phyloP scores from a whole-genome alignment of 2,797 vertebrate species.

The Novumbra hubbsi region DNA sequence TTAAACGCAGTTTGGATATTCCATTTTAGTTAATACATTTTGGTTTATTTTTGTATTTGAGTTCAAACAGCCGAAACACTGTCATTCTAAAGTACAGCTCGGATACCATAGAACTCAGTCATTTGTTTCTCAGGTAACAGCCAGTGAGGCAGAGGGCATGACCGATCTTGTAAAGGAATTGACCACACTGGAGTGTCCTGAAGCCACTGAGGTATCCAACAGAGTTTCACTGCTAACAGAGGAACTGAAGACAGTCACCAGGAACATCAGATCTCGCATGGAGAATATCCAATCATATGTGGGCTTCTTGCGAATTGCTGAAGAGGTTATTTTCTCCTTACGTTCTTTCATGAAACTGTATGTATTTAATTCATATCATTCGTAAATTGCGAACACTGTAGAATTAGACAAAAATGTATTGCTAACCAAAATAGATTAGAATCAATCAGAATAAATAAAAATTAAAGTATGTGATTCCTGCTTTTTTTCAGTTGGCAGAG shows the following conservation, averaged over 20 bases:
- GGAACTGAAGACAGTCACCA: slow-evolving; percentile 73
- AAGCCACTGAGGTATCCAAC: slow-evolving; percentile 61
- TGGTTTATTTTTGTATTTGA: background rate
- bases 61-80: background rate
- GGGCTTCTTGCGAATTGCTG: slow-evolving; percentile 72
- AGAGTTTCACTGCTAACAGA: slow-evolving; percentile 61
- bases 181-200: slow-evolving; percentile 60
- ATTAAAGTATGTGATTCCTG: background rate
- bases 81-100: background rate
- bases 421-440: too few species aligned
- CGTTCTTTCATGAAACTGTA: background rate
- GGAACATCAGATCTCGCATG: slow-evolving; percentile 65
- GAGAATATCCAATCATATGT: slow-evolving; percentile 71
- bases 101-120: background rate
- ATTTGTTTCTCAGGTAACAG: slow-evolving; percentile 16
- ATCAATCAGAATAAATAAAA: background rate
- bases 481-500: slow-evolving; percentile 67
- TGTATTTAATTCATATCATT: background rate
- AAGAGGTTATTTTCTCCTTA: slow-evolving; percentile 73
- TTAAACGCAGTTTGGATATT: background rate
- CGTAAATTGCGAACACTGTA: background rate
- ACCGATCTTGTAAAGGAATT: slow-evolving; percentile 71
- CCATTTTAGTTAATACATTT: background rate
- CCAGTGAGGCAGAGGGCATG: slow-evolving; percentile 50
- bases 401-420: background rate